These are phyloP conservation scores for Rhabdomys dilectus DNA, from an alignment of 2,113 vertebrate genomes.

Conservation along the genomic window DNA sequence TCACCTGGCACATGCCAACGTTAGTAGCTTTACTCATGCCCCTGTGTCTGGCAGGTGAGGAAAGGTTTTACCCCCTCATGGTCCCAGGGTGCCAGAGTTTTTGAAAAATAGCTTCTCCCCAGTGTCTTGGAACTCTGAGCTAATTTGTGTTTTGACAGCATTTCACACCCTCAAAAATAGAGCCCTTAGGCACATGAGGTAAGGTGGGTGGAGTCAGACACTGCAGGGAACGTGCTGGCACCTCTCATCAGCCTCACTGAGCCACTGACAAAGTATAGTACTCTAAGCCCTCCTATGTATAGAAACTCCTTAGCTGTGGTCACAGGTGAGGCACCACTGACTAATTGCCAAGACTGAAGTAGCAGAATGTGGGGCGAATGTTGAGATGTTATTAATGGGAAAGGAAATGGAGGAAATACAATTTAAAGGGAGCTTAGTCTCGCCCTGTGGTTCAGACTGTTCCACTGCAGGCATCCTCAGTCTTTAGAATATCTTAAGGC, in stretches of 20 bases:
- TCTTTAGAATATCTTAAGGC: not conserved
- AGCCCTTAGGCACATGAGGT: not conserved
- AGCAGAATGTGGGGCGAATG: not conserved
- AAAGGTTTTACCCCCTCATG: not conserved
- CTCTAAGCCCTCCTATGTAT: not conserved
- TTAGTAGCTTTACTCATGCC: not conserved
- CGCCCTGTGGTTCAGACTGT: accelerated
- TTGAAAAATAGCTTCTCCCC: constrained; percentile 6
- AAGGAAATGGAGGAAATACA: not conserved
- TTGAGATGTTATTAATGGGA: not conserved
- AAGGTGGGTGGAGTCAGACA: constrained; percentile 1
- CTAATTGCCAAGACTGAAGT: not conserved
- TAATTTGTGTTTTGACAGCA: constrained; percentile 60
- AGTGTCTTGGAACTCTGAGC: not conserved
- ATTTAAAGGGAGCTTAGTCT: not conserved
- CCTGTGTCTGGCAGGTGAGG: not conserved
- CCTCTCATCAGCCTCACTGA: not conserved
- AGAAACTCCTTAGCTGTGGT: not conserved
- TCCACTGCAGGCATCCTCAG: not conserved
- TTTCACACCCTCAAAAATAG: not conserved
- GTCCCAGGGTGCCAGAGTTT: not conserved
- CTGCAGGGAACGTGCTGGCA: not conserved
- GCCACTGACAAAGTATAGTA: not conserved
- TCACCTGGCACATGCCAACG: not conserved
- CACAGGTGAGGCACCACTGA: not conserved